A percentile compares a stretch with the other conserved stretches of the same genome.
Evolutionary conservation across 2,113 vertebrate genomes (phyloP).

Genomic region (Cavia aperea): DNA sequence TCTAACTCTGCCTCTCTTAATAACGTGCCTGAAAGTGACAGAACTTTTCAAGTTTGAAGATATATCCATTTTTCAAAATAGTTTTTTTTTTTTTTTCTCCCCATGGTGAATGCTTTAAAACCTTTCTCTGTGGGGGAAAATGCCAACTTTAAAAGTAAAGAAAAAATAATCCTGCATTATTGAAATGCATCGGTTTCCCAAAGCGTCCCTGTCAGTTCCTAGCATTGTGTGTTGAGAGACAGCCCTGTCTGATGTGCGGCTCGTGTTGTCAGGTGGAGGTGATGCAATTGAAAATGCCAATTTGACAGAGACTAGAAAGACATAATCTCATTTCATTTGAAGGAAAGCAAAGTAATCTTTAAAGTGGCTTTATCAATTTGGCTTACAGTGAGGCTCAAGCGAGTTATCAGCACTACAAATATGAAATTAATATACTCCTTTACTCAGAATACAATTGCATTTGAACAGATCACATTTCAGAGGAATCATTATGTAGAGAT

Average conservation of each 20-base stretch:
- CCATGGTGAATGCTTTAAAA: constrained; percentile 44
- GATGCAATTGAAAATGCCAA: constrained; percentile 6
- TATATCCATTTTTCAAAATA: constrained; percentile 41
- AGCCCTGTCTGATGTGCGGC: background rate
- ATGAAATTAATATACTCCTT: background rate
- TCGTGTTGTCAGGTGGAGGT: background rate
- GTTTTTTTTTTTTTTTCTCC: background rate
- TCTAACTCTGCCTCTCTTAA: constrained; percentile 47
- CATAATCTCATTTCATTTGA: background rate
- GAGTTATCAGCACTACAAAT: background rate
- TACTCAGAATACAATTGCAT: background rate
- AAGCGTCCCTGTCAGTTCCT: background rate
- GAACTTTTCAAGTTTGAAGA: constrained; percentile 52
- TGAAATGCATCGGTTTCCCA: constrained; percentile 36
- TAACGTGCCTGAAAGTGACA: constrained; percentile 55
- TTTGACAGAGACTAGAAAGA: constrained; percentile 11
- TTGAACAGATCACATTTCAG: background rate
- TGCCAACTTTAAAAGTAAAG: constrained; percentile 25
- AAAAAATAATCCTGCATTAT: constrained; percentile 38
- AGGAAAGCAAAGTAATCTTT: background rate
- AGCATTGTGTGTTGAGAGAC: constrained; percentile 11
- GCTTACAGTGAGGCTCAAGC: background rate
- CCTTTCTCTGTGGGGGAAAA: background rate
- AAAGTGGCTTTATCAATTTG: background rate
- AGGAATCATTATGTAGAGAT: background rate